These are phyloP conservation scores for Solenopsis fugax DNA, from an alignment of 1,140 invertebrate species.

Conservation along the genomic window DNA sequence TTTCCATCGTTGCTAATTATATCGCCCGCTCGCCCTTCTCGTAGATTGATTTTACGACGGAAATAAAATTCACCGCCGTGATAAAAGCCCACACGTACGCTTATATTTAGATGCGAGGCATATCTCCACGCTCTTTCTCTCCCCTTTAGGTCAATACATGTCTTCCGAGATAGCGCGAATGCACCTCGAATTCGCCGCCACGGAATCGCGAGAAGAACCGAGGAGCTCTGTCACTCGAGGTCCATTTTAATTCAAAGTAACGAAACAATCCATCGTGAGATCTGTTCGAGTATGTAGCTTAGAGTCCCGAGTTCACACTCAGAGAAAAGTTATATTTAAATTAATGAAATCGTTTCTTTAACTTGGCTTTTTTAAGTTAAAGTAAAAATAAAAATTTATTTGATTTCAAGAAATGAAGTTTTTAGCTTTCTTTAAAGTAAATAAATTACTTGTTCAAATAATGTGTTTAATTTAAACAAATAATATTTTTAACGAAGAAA, in stretches of 20 bases:
- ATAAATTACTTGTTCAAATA: too few species aligned
- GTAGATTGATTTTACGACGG: constrained; percentile 66
- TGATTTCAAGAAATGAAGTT: too few species aligned
- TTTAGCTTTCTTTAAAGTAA: too few species aligned
- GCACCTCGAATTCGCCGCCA: not conserved
- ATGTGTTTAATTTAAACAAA: too few species aligned
- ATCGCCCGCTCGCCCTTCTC: constrained; percentile 62
- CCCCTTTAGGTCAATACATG: constrained; percentile 50
- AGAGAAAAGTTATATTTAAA: too few species aligned
- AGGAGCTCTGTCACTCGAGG: not conserved
- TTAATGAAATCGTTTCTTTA: too few species aligned
- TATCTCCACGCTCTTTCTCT: constrained; percentile 5
- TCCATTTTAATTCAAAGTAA: not conserved
- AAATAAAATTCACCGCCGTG: constrained; percentile 61
- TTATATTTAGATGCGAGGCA: constrained; percentile 54
- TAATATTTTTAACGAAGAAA: too few species aligned
- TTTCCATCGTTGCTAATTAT: constrained; percentile 67
- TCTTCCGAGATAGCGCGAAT: not conserved
- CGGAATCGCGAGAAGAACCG: not conserved
- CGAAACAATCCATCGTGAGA: not conserved
- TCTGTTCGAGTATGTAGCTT: not conserved
- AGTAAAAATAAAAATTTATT: too few species aligned
- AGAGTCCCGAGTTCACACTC: not conserved
- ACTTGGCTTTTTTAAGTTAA: too few species aligned
- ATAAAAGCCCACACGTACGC: constrained; percentile 52